These are phyloP conservation scores for Tragelaphus eurycerus DNA, from an alignment of 2,797 vertebrate genomes.

Conservation along the genomic window DNA sequence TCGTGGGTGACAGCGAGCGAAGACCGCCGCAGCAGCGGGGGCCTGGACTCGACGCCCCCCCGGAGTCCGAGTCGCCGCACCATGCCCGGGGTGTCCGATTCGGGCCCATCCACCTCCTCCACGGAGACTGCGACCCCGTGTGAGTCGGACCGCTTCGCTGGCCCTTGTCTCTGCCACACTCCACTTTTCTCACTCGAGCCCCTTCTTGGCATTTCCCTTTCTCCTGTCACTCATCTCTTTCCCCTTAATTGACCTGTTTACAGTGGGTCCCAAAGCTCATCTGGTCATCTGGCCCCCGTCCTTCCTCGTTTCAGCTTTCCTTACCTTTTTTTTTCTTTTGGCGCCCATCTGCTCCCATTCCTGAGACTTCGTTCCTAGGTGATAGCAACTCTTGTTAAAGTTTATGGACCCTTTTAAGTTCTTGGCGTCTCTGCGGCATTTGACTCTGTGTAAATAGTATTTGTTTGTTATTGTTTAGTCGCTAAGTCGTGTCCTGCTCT, in stretches of 20 bases:
- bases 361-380: neutral
- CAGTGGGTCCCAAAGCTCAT: neutral
- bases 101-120: neutral
- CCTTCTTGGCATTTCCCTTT: neutral
- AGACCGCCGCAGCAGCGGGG: conserved; percentile 15
- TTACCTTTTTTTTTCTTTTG: neutral
- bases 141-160: neutral
- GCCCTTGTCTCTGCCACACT: neutral
- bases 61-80: neutral
- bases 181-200: neutral
- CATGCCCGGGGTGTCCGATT: conserved; percentile 25
- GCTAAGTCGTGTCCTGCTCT: neutral
- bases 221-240: neutral
- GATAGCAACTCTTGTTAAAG: neutral
- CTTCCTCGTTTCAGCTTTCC: neutral
- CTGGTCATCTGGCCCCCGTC: neutral
- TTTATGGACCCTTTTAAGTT: neutral
- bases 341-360: neutral
- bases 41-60: neutral
- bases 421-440: neutral
- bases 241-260: neutral
- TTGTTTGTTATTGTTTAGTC: neutral
- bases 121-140: neutral
- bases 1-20: conserved; percentile 17
- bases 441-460: neutral